Base-by-base conservation (phyloP, 37 sponge, comb jelly and placozoan species). In the Aplysina aerophoba region DNA sequence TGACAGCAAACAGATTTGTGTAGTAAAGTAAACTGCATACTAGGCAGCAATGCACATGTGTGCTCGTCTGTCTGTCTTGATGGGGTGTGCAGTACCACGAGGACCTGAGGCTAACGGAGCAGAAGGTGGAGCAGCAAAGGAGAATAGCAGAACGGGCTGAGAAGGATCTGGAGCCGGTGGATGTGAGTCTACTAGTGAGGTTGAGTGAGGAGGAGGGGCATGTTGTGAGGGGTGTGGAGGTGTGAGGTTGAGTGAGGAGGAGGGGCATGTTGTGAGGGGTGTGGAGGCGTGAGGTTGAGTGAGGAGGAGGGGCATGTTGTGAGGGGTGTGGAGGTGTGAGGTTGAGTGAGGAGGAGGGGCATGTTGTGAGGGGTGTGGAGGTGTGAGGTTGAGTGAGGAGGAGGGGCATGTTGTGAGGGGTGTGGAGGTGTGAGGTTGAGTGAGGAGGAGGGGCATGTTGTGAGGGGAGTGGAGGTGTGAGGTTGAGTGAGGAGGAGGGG, bases 111-210 rank as follows among this genome's bases (percentile, higher is more conserved):
- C 88, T 86, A 15, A 81, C 72, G 1, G 89, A 93, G 40, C 66
- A 65, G 55, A 91, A 90, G 63, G 84, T 97, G 57, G 91, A 90
- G 22, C 56, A 50, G 14, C 85, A 87, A 0, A 89, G 87, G 60
- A 77, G 83, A 78, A 84, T 82, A 27, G 85, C 85, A 12, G 75
- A 75, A 4, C 44, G 88, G 28, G 71, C 92, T 30, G 74, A 84
- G 37, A 88, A 75, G 55, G 92, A 95, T 40, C 81, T 92, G 24
- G 59, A 31, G 30, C 95, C 93, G 4, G 56, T 92, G 50, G 93
- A 90, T 79, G 95, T 90, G 40, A 59, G 73, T 12, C 66, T 79
- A 25, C 30, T 24, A 8, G 80, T 2, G 24, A 5, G 1, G 37
- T 8, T 39, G 25, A 13, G 28, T 54, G 22, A 35, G 80, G 55